Evolutionary conservation across 2,797 vertebrate species (phyloP).

Genomic region (Tympanoctomys barrerae): DNA sequence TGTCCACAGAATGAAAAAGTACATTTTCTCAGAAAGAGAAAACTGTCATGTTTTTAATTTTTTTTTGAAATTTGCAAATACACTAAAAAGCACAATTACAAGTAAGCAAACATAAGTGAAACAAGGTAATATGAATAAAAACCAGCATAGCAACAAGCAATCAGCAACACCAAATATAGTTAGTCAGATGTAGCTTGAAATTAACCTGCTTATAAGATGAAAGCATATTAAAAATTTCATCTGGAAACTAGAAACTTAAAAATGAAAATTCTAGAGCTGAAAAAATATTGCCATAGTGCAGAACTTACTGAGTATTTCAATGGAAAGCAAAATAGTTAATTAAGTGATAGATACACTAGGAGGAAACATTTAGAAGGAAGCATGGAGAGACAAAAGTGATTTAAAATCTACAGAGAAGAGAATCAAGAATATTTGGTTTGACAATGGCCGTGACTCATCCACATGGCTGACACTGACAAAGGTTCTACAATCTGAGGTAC

Average conservation of each 20-base stretch:
- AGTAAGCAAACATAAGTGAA: not conserved
- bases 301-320: constrained; percentile 8
- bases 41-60: constrained; percentile 15
- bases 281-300: constrained; percentile 27
- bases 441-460: no score
- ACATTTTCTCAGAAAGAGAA: constrained; percentile 12
- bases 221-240: constrained; percentile 44
- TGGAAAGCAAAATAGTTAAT: constrained; percentile 7
- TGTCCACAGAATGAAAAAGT: not conserved
- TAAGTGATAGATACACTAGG: not conserved
- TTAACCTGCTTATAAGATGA: constrained; percentile 7
- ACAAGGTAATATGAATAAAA: constrained; percentile 4
- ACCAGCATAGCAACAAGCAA: not conserved
- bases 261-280: constrained; percentile 45
- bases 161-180: not conserved
- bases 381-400: not conserved
- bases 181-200: constrained; percentile 20
- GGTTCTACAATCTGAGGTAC: no score
- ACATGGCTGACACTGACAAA: no score
- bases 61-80: constrained; percentile 44
- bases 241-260: constrained; percentile 47
- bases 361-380: constrained; percentile 40
- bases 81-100: not conserved
- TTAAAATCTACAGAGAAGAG: not conserved
- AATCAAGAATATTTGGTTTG: no score